Evolutionary conservation across 2,888 invertebrate species (phyloP), one percentile per base, ranked within the genome.

Genomic region (Dryobotodes eremita): DNA sequence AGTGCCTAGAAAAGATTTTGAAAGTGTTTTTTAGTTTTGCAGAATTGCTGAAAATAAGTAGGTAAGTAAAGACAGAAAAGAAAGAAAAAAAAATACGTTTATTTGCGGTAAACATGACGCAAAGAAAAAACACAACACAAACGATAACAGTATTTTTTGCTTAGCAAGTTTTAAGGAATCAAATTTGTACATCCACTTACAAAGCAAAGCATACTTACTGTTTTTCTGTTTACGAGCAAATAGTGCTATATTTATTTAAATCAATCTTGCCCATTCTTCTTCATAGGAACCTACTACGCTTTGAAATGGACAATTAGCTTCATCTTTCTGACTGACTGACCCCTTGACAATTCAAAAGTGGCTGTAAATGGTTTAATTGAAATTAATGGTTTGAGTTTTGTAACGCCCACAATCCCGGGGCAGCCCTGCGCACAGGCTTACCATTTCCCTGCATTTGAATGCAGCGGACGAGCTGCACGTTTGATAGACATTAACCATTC

Each of bases 401-500:
- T n/a, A 50, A 77, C 1, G 17, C 10, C 6, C 15, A 20, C 0
- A 17, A 31, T 11, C 0, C 0, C 1, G 65, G 55, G 50, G 0
- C 88, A 90, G 53, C 89, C 90, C 89, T 89, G 70, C 8, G 23
- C 65, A 70, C 55, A 50, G 66, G 81, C 73, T 80, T 77, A 87
- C 75, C 59, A 64, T 74, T 68, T 61, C 69, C 55, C 73, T 73
- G 59, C 71, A 87, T 87, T 89, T 77, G 85, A 82, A 90, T 88
- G 77, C 88, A 82, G 71, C 74, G 85, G 74, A 75, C 78, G 80
- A 68, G 71, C 87, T 68, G 79, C 85, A 80, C 85, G 80, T 81
- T 83, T 86, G 85, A 84, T 88, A 78, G 82, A 83, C 88, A 86
- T 87, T 89, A 89, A 81, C 72, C 73, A 80, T 86, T 61, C 84